Percentiles rank a stretch among this genome's conserved stretches.
Evolutionary conservation across 30 jellyfish, hydroid and myxozoan species (phyloP).

Genomic region (Nemopilema nomurai): DNA sequence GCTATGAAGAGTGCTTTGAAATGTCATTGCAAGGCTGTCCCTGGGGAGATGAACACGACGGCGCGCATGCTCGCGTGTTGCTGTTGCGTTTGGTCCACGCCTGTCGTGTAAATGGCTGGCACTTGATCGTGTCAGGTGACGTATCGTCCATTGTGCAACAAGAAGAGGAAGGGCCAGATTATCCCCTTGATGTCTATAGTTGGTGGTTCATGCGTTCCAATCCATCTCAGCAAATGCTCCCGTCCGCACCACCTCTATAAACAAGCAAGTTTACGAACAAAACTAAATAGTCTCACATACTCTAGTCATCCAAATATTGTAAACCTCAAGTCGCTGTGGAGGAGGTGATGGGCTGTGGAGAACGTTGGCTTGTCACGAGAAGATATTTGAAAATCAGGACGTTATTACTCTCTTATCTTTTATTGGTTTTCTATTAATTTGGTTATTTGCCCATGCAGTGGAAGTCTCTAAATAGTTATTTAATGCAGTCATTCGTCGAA

Average conservation of each 20-base stretch:
- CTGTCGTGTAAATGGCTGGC: conserved; percentile 19
- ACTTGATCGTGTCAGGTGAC: conserved; percentile 30
- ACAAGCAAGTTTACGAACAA: neutral
- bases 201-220: conserved; percentile 30
- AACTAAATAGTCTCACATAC: no score
- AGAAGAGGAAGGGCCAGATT: neutral
- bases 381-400: no score
- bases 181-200: conserved; percentile 29
- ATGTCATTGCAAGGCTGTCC: conserved; percentile 49
- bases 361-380: neutral
- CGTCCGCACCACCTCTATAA: conserved; percentile 3
- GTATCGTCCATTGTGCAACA: neutral
- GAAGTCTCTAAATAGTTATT: no score
- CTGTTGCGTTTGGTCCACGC: conserved; percentile 6
- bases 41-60: conserved; percentile 41
- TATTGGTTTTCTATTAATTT: no score
- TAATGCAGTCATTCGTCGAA: no score
- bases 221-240: neutral
- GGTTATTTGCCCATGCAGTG: no score
- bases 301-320: no score
- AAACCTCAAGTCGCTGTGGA: no score
- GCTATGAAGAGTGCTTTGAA: conserved; percentile 1
- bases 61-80: conserved; percentile 58
- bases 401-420: no score
- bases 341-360: no score